These are phyloP conservation scores for Theropithecus gelada DNA, from an alignment of 2,113 vertebrate genomes.

Conservation along the genomic window DNA sequence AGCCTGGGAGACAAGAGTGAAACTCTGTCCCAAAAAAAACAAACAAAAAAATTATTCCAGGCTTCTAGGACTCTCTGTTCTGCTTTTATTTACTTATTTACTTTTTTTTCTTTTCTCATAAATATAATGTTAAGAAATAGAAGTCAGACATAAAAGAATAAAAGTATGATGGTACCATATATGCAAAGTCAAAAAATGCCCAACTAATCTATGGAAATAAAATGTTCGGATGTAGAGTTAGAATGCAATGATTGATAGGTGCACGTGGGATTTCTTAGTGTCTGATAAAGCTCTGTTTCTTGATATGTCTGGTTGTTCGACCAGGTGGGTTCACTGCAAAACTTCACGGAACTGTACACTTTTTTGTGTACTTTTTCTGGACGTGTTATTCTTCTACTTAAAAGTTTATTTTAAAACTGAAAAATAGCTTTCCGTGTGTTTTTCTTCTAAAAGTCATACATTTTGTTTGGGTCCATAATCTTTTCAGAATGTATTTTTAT, in stretches of 20 bases:
- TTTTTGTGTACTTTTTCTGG: neutral
- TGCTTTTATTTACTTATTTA: neutral
- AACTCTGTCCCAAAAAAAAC: too few species aligned
- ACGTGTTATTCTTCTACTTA: neutral
- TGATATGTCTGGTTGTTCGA: too few species aligned
- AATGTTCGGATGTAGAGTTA: neutral
- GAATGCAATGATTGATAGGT: fast-evolving
- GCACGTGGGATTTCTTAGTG: fast-evolving
- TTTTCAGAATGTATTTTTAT: neutral
- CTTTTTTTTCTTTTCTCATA: neutral
- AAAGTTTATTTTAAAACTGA: neutral
- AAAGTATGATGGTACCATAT: neutral
- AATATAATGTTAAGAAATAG: neutral
- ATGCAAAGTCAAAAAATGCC: too few species aligned
- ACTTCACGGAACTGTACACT: neutral
- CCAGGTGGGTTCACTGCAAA: neutral
- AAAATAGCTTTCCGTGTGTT: neutral
- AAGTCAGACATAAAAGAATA: neutral
- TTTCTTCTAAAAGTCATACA: neutral
- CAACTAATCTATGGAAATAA: neutral
- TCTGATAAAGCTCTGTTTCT: neutral
- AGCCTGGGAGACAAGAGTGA: too few species aligned
- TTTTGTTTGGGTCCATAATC: neutral
- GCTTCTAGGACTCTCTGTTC: neutral
- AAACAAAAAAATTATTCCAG: neutral